Evolutionary conservation across 35 echinoderm and acorn worm genomes (phyloP).

Genomic region (Stichopus chloronotus): DNA sequence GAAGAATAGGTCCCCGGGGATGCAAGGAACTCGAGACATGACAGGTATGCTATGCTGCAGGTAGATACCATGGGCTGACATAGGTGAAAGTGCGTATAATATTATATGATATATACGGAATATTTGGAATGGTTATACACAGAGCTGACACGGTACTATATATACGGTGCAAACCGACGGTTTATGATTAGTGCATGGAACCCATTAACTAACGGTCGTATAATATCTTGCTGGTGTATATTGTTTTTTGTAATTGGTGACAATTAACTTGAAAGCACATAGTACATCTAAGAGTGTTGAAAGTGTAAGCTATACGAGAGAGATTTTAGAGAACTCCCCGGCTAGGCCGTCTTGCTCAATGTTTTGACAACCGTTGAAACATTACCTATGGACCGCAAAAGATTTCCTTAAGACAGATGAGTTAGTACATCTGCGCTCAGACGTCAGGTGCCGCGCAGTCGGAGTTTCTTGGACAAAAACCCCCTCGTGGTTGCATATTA

Average conservation of each 20-base stretch:
- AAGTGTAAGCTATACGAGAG: not conserved
- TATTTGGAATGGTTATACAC: constrained; percentile 7
- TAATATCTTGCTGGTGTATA: not conserved
- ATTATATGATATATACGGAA: not conserved
- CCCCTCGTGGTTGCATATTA: not conserved
- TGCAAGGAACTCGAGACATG: constrained; percentile 43
- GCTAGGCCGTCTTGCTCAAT: not conserved
- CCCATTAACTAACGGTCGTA: not conserved
- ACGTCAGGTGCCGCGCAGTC: not conserved
- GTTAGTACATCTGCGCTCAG: not conserved
- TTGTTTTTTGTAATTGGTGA: not conserved
- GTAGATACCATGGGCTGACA: not conserved
- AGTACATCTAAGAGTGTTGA: not conserved
- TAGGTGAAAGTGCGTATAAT: not conserved
- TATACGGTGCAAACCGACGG: not conserved
- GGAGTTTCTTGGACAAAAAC: not conserved
- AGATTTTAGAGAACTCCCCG: too few relatives aligned
- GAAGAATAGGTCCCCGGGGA: constrained; percentile 34
- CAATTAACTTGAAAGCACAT: constrained; percentile 14
- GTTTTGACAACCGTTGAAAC: constrained; percentile 2
- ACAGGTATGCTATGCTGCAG: constrained; percentile 14
- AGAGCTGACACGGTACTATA: not conserved
- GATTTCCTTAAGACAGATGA: not conserved
- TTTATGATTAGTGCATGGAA: not conserved
- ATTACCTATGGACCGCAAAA: not conserved